Evolutionary conservation across 2,113 vertebrate species (phyloP).

Genomic region (Boulengeromyrus knoepffleri): DNA sequence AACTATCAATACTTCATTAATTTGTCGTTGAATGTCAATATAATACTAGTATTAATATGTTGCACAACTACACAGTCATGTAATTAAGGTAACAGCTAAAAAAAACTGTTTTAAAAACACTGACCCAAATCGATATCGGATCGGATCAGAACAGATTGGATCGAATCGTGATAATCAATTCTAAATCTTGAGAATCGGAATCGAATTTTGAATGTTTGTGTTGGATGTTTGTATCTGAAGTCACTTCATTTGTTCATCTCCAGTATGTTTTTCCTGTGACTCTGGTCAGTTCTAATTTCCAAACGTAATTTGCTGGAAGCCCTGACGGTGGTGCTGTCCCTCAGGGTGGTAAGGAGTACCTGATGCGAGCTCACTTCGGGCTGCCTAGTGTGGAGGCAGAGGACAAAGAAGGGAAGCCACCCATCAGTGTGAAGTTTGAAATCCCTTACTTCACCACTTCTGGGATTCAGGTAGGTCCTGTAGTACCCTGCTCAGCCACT

Average conservation of each 20-base stretch:
- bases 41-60: too few relatives aligned
- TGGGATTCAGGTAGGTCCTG: constrained; percentile 82
- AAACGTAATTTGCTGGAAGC: neutral
- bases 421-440: constrained; percentile 95
- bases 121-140: too few relatives aligned
- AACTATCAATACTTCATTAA: too few relatives aligned
- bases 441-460: constrained; percentile 98
- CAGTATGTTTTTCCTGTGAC: neutral
- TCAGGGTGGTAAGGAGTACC: constrained; percentile 93
- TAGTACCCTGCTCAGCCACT: neutral
- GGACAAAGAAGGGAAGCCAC: constrained; percentile 95
- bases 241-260: neutral
- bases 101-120: too few relatives aligned
- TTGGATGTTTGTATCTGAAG: neutral
- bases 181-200: too few relatives aligned
- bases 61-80: too few relatives aligned
- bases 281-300: neutral
- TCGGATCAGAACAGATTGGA: too few relatives aligned
- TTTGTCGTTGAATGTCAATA: too few relatives aligned
- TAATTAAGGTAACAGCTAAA: too few relatives aligned
- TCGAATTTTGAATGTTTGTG: too few relatives aligned
- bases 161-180: too few relatives aligned
- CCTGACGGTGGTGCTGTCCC: neutral
- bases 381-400: constrained; percentile 95
- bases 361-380: constrained; percentile 95